A percentile compares a stretch with the other conserved stretches of the same genome.
phyloP scores from a whole-genome alignment of 2,888 invertebrate species.

The Scaptomyza tumidula region DNA sequence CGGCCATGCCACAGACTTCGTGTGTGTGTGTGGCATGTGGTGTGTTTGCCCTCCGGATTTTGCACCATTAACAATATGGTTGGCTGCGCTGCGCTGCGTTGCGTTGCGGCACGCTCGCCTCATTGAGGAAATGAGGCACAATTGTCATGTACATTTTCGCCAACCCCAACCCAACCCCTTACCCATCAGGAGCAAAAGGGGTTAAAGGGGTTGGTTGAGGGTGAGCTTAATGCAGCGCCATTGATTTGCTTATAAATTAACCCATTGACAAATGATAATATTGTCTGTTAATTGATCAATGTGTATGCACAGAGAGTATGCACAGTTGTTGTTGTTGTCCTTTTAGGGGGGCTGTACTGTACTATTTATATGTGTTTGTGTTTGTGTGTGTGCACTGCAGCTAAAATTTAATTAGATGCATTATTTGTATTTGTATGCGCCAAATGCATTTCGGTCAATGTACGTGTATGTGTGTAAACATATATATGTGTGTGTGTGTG shows the following conservation, averaged over 20 bases:
- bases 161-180: neutral
- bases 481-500: neutral
- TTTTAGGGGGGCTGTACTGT: slow-evolving; percentile 26
- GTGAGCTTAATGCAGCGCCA: slow-evolving; percentile 58
- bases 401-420: slow-evolving; percentile 83
- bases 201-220: neutral
- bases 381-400: slow-evolving; percentile 42
- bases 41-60: slow-evolving; percentile 75
- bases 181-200: too few species aligned
- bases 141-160: slow-evolving; percentile 38
- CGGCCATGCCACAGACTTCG: slow-evolving; percentile 66
- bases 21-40: slow-evolving; percentile 16
- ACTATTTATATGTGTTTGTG: slow-evolving; percentile 15
- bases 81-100: slow-evolving; percentile 46
- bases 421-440: slow-evolving; percentile 63
- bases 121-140: slow-evolving; percentile 60
- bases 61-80: slow-evolving; percentile 78
- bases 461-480: neutral
- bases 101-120: slow-evolving; percentile 57
- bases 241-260: slow-evolving; percentile 83
- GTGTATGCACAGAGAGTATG: slow-evolving; percentile 75
- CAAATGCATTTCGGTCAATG: slow-evolving; percentile 52
- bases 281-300: slow-evolving; percentile 85
- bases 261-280: slow-evolving; percentile 85
- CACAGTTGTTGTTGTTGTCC: slow-evolving; percentile 16